phyloP scores from a whole-genome alignment of 2,888 invertebrate genomes.

The Amorpha juglandis region DNA sequence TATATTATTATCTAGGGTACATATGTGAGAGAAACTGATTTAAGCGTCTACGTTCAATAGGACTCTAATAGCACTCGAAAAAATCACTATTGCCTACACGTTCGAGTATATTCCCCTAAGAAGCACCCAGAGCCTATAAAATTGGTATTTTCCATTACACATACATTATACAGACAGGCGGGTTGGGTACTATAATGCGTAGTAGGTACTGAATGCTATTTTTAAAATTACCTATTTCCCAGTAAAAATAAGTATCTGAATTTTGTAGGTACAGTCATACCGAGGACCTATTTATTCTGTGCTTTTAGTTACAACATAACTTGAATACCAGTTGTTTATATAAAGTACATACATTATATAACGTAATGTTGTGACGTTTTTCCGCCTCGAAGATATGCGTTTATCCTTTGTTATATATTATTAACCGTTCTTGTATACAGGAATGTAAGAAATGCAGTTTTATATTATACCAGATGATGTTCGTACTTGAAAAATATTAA shows the following conservation, averaged over 20 bases:
- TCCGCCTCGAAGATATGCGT: conserved; percentile 39
- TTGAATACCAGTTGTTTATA: neutral
- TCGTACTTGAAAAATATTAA: conserved; percentile 6
- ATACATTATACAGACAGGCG: neutral
- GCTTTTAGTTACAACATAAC: no score
- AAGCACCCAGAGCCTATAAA: neutral
- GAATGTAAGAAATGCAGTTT: conserved; percentile 9
- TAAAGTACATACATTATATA: neutral
- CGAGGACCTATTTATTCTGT: no score
- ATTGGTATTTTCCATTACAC: neutral
- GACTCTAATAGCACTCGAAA: conserved; percentile 60
- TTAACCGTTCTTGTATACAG: conserved; percentile 25
- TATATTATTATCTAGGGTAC: conserved; percentile 76
- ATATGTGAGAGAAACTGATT: conserved; percentile 74
- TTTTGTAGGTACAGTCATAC: no score
- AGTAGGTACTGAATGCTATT: neutral
- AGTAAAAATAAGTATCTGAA: no score
- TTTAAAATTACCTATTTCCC: neutral
- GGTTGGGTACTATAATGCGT: neutral
- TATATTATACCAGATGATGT: conserved; percentile 22
- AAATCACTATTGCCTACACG: conserved; percentile 52
- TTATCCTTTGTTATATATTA: conserved; percentile 16
- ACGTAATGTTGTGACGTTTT: conserved; percentile 23
- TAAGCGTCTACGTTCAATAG: conserved; percentile 71
- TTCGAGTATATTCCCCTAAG: conserved; percentile 35